Evolutionary conservation across 1,140 invertebrate species (phyloP).

Genomic region (Epicauta chinensis): DNA sequence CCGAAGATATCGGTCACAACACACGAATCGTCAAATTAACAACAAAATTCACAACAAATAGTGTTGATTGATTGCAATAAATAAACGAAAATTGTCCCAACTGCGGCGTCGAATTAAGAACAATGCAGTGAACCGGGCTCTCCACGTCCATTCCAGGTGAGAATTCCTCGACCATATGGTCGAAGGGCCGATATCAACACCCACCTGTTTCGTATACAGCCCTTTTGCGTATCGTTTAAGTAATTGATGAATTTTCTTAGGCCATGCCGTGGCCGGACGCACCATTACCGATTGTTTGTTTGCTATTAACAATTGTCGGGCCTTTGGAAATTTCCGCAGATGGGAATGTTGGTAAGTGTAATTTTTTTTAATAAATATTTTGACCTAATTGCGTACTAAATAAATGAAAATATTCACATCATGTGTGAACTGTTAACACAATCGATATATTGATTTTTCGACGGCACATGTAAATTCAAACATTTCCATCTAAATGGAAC

Average conservation of each 20-base stretch:
- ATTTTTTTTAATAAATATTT: neutral
- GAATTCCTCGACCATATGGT: neutral
- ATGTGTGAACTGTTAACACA: no score
- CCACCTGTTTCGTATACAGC: slow-evolving; percentile 18
- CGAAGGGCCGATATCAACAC: slow-evolving; percentile 6
- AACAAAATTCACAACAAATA: neutral
- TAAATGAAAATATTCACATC: no score
- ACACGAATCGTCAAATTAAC: neutral
- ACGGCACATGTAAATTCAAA: neutral
- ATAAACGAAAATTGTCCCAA: neutral
- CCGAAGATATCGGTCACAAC: neutral
- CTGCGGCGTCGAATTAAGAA: neutral
- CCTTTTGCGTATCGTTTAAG: neutral
- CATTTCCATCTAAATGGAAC: no score
- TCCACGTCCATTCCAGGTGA: slow-evolving; percentile 7
- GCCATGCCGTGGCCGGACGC: slow-evolving; percentile 40
- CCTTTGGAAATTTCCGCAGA: slow-evolving; percentile 30
- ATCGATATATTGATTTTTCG: neutral
- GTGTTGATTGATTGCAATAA: no score
- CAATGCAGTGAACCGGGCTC: slow-evolving; percentile 14
- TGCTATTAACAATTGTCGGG: slow-evolving; percentile 31
- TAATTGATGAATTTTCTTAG: slow-evolving; percentile 27
- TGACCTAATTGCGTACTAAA: neutral
- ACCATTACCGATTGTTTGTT: slow-evolving; percentile 28
- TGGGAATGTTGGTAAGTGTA: slow-evolving; percentile 39